These are phyloP conservation scores for Plotosus lineatus DNA, from an alignment of 2,113 vertebrate species.

Conservation along the genomic window DNA sequence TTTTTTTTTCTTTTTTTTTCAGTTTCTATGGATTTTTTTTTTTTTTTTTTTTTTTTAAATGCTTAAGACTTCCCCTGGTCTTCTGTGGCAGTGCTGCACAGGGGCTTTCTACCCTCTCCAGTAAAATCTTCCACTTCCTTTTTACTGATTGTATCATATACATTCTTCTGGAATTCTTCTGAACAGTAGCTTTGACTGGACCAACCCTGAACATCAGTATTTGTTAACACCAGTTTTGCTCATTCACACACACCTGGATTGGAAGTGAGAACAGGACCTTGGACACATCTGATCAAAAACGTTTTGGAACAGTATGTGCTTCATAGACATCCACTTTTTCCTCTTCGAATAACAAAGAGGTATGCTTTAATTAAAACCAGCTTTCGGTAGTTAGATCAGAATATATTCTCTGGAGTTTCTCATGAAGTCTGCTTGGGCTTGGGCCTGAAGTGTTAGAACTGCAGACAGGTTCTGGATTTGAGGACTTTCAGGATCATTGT, in stretches of 20 bases:
- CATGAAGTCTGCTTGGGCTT: background rate
- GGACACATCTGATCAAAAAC: background rate
- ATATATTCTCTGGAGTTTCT: background rate
- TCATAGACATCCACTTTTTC: background rate
- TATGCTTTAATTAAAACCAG: background rate
- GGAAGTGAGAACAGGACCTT: background rate
- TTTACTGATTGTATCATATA: conserved; percentile 15
- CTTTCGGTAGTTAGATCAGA: background rate
- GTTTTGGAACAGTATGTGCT: background rate
- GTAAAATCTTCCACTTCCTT: conserved; percentile 27
- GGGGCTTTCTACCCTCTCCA: conserved; percentile 19
- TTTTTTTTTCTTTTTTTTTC: background rate
- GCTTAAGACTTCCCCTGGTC: conserved; percentile 12
- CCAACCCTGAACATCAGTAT: background rate
- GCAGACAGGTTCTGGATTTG: background rate
- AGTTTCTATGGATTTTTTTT: background rate
- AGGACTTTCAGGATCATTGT: background rate
- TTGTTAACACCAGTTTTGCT: background rate
- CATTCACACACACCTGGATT: background rate
- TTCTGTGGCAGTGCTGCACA: background rate
- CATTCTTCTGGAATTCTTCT: background rate
- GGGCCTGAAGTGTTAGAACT: background rate
- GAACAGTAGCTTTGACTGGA: background rate
- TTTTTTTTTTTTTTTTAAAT: background rate
- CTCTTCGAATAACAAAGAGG: background rate